phyloP scores from a whole-genome alignment of 2,797 vertebrate genomes.

The Scyliorhinus canicula region DNA sequence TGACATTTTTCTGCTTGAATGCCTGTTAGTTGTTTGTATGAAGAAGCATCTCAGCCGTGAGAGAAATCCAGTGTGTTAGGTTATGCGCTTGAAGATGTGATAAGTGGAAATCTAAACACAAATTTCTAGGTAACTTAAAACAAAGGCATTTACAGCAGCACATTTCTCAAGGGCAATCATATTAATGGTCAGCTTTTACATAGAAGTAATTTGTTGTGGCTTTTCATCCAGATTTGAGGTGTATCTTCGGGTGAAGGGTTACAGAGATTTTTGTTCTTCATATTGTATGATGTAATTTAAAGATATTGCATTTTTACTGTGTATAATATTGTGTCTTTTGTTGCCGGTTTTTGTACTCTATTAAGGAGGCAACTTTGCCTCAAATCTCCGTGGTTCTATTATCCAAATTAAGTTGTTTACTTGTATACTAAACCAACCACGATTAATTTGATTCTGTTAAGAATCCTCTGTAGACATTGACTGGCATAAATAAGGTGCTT shows the following conservation, averaged over 20 bases:
- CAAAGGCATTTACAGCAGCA: conserved; percentile 71
- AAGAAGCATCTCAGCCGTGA: conserved; percentile 37
- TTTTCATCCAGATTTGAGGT: conserved; percentile 83
- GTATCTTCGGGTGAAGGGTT: conserved; percentile 79
- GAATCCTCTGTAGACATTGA: conserved; percentile 96
- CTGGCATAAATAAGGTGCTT: conserved; percentile 99
- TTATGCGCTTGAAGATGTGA: conserved; percentile 66
- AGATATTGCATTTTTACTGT: conserved; percentile 98
- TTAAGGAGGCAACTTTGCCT: conserved; percentile 78
- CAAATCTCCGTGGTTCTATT: conserved; percentile 87
- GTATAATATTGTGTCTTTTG: conserved; percentile 93
- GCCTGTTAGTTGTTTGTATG: conserved; percentile 48
- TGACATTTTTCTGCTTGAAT: conserved; percentile 70
- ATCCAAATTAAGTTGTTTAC: conserved; percentile 91
- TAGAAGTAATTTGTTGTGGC: conserved; percentile 80
- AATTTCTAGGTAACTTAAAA: conserved; percentile 44
- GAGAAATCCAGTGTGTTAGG: conserved; percentile 56
- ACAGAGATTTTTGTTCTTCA: conserved; percentile 61
- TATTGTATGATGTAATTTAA: conserved; percentile 87
- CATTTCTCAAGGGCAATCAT: conserved; percentile 74
- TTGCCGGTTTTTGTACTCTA: conserved; percentile 98
- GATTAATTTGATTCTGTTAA: conserved; percentile 99
- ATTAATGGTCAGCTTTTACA: conserved; percentile 74
- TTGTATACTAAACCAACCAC: conserved; percentile 96
- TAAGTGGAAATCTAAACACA: conserved; percentile 64